Conservation (phyloP, 2,888 invertebrate genomes). For the Malthinus flaveolus region DNA sequence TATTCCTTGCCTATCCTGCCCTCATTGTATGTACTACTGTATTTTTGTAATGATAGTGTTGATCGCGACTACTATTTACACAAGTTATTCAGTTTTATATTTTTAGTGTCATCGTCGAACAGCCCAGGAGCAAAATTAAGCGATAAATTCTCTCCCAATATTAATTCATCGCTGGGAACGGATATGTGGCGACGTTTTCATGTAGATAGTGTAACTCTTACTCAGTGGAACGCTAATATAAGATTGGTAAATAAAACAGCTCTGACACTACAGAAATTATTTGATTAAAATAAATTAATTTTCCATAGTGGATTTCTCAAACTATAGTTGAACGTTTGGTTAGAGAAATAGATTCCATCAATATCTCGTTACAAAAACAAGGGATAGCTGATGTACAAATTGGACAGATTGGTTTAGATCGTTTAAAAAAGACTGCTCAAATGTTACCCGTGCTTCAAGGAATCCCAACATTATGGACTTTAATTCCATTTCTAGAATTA, state of each 20-base stretch:
- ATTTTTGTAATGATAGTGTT: neutral
- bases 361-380: slow-evolving; percentile 69
- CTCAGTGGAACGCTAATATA: slow-evolving; percentile 79
- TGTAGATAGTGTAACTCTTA: slow-evolving; percentile 69
- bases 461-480: slow-evolving; percentile 62
- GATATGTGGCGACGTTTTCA: slow-evolving; percentile 66
- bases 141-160: slow-evolving; percentile 54
- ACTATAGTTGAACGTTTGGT: slow-evolving; percentile 79
- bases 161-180: slow-evolving; percentile 49
- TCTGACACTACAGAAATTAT: too few relatives aligned
- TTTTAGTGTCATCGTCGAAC: slow-evolving; percentile 45
- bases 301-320: slow-evolving; percentile 78
- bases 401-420: slow-evolving; percentile 71
- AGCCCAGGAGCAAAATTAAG: slow-evolving; percentile 53
- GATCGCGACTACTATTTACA: neutral
- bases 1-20: neutral
- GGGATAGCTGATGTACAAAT: slow-evolving; percentile 70
- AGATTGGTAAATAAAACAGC: slow-evolving; percentile 59
- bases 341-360: slow-evolving; percentile 72
- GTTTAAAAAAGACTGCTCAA: slow-evolving; percentile 74
- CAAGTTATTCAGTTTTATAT: neutral
- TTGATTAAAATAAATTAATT: neutral
- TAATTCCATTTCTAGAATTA: slow-evolving; percentile 81
- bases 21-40: neutral
- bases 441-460: slow-evolving; percentile 56